Base-by-base conservation (phyloP, 2,113 vertebrate species). In the Serinus canaria region DNA sequence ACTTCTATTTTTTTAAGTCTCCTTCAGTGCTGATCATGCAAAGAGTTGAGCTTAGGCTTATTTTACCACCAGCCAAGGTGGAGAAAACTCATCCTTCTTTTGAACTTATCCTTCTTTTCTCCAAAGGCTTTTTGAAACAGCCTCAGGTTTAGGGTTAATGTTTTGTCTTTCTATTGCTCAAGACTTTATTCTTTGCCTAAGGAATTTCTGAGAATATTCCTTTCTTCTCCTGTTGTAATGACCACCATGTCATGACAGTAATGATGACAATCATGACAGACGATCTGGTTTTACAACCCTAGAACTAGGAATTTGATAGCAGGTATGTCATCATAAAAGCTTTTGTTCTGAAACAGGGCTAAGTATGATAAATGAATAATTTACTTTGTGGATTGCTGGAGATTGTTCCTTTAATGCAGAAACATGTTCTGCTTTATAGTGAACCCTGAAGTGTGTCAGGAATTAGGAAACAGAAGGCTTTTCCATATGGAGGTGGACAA, bases 51-150 rank as follows among this genome's bases (percentile, higher is more conserved):
- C 83, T 81, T 86, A 86, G 87, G 87, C 64, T 96, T 96, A 92
- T 95, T 95, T 88, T 93, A 96, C 92, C 88, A 94, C 92, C 85
- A 97, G 84, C 95, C 90, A 96, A 94, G 90, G 78, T 86, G 60
- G 82, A 94, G 88, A 83, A 73, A 93, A 94, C 85, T 93, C 64
- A 78, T 92, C 56, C 64, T 83, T 73, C 86, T 94, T 97, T 95
- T 96, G 91, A 96, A 94, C 81, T 47, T 68, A 68, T 30, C 44
- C 41, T 73, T 92, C 72, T 97, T 89, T 96, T 96, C 91, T 94
- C 89, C 87, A 96, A 96, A 97, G 90, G 75, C 62, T 88, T 92
- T 96, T 94, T 95, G 90, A 93, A 94, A 64, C 41, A 86, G 79
- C 85, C 52, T 70, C 39, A 67, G 88, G 68, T 95, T 87, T 96